phyloP scores from a whole-genome alignment of 2,888 invertebrate species.

The Hydropsyche betteni region DNA sequence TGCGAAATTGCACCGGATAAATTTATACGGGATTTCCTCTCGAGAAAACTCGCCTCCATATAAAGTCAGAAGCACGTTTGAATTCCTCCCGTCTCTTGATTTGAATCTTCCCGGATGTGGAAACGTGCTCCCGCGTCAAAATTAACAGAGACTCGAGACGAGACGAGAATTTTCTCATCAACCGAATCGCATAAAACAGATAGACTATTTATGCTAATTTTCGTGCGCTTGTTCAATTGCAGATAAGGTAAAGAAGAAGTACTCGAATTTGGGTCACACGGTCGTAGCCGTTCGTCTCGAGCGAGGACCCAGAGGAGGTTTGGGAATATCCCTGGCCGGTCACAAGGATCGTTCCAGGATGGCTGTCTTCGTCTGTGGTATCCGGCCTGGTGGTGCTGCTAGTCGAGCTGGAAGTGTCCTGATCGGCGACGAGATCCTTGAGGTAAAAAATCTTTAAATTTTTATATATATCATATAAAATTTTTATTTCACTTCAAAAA shows the following conservation, averaged over 20 bases:
- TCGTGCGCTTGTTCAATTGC: slow-evolving; percentile 52
- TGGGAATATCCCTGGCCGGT: slow-evolving; percentile 94
- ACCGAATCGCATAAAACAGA: too few relatives aligned
- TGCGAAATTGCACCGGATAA: too few relatives aligned
- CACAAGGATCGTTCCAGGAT: slow-evolving; percentile 93
- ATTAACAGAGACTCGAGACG: too few relatives aligned
- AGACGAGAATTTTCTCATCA: too few relatives aligned
- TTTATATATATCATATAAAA: not conserved
- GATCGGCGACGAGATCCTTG: slow-evolving; percentile 94
- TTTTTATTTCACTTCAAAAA: not conserved
- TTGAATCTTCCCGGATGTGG: too few relatives aligned
- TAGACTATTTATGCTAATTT: not conserved
- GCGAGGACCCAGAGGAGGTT: slow-evolving; percentile 76
- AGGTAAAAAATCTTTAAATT: slow-evolving; percentile 68
- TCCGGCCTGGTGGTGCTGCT: slow-evolving; percentile 88
- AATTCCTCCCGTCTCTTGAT: too few relatives aligned
- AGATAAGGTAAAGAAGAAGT: slow-evolving; percentile 95
- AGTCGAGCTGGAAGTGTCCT: slow-evolving; percentile 77
- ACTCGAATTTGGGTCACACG: slow-evolving; percentile 78
- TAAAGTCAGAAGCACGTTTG: too few relatives aligned
- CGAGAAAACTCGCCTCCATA: too few relatives aligned
- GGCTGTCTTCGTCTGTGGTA: slow-evolving; percentile 97
- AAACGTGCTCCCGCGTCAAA: too few relatives aligned
- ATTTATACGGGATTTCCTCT: too few relatives aligned
- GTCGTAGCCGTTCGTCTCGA: slow-evolving; percentile 80